These are phyloP conservation scores for Notarius lentiginosus DNA, from an alignment of 2,113 vertebrate genomes.

Conservation along the genomic window DNA sequence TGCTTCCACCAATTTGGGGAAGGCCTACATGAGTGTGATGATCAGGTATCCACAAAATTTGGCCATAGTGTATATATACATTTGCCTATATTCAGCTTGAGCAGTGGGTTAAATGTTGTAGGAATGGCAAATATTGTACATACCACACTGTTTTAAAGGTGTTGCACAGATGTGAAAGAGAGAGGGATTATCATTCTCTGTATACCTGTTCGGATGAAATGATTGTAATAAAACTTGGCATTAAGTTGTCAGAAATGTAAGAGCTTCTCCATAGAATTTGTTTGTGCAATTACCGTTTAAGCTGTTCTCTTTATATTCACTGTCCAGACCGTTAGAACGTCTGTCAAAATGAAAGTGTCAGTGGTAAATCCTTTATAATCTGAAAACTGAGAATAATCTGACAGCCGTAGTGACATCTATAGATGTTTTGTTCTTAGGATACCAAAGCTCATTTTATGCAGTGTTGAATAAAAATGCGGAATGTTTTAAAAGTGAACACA, in stretches of 20 bases:
- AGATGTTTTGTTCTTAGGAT: slow-evolving; percentile 42
- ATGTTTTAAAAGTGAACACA: not conserved
- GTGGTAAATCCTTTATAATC: slow-evolving; percentile 47
- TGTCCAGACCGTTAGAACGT: slow-evolving; percentile 37
- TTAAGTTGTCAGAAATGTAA: not conserved
- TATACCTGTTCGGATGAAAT: not conserved
- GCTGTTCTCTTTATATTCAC: slow-evolving; percentile 24
- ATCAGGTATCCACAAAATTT: not conserved
- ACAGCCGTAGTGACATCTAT: slow-evolving; percentile 32
- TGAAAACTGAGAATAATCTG: slow-evolving; percentile 49
- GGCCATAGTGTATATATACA: not conserved
- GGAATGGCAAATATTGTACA: not conserved
- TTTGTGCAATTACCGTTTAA: slow-evolving; percentile 23
- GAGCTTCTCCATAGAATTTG: not conserved
- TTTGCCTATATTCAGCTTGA: not conserved
- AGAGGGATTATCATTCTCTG: not conserved
- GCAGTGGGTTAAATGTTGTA: not conserved
- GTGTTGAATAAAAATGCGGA: slow-evolving; percentile 30
- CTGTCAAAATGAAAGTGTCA: slow-evolving; percentile 46
- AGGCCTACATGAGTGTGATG: not conserved
- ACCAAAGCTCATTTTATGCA: slow-evolving; percentile 33
- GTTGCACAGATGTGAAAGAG: not conserved
- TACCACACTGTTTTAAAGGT: not conserved
- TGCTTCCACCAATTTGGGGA: not conserved
- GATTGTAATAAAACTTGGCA: not conserved